phyloP scores from a whole-genome alignment of 2,888 invertebrate species.

The Cerastis rubricosa region DNA sequence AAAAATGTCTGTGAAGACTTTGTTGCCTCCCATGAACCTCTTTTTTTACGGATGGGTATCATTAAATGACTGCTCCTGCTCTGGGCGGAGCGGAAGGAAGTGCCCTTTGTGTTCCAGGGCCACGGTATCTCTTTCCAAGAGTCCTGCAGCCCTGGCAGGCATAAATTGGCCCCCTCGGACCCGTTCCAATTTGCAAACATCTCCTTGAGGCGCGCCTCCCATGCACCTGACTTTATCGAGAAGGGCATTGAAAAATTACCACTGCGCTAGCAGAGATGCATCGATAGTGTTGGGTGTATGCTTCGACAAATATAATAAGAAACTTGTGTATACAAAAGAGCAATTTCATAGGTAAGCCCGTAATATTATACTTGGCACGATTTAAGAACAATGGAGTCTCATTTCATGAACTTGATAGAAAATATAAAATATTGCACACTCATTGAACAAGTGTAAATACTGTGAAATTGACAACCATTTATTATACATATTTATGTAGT shows the following conservation, averaged over 20 bases:
- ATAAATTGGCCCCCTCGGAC: too few species aligned
- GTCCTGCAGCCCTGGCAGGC: too few species aligned
- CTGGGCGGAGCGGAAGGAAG: too few species aligned
- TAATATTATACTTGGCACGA: neutral
- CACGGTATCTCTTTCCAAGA: too few species aligned
- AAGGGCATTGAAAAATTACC: neutral
- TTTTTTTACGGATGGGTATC: too few species aligned
- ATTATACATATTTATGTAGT: slow-evolving; percentile 3
- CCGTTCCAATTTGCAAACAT: too few species aligned
- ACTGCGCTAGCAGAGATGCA: neutral
- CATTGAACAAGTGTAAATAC: slow-evolving; percentile 12
- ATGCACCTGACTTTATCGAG: neutral
- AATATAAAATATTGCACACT: neutral
- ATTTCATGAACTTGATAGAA: slow-evolving; percentile 28
- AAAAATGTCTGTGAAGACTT: neutral
- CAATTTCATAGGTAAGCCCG: neutral
- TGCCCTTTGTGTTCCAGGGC: too few species aligned
- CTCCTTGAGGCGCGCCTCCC: too few species aligned
- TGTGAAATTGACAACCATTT: slow-evolving; percentile 22
- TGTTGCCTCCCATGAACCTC: neutral
- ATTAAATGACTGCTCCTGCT: too few species aligned
- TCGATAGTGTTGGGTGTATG: neutral
- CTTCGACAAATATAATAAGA: neutral
- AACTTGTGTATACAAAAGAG: neutral
- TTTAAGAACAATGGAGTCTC: slow-evolving; percentile 9